A percentile compares a stretch with the other conserved stretches of the same genome.
phyloP scores from a whole-genome alignment of 1,140 invertebrate genomes.

The Drosophila pallidifrons region DNA sequence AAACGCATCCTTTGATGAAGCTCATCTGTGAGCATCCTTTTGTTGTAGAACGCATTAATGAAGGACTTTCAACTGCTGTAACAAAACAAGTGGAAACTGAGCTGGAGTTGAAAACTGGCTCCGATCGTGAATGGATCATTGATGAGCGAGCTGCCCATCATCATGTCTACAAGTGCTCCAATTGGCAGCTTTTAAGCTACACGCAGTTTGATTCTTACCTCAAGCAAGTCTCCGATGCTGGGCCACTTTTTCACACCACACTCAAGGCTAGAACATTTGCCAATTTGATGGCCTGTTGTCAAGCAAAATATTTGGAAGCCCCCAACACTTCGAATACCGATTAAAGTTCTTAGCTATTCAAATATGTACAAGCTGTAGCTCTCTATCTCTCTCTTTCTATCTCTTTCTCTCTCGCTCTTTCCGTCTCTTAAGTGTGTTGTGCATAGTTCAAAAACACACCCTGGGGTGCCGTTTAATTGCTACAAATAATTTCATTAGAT shows the following conservation, averaged over 20 bases:
- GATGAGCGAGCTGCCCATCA: constrained; percentile 66
- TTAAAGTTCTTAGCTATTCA: constrained; percentile 6
- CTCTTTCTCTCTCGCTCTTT: background rate
- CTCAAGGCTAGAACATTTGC: constrained; percentile 7
- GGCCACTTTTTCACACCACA: constrained; percentile 10
- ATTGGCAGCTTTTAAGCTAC: constrained; percentile 49
- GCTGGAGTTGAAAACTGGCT: background rate
- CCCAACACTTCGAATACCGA: background rate
- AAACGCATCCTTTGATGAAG: constrained; percentile 88
- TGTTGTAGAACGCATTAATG: constrained; percentile 87
- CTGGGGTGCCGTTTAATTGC: constrained; percentile 71
- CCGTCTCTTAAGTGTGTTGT: background rate
- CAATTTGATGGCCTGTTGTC: constrained; percentile 37
- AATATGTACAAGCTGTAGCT: background rate
- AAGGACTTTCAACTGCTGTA: constrained; percentile 88
- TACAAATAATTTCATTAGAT: constrained; percentile 77
- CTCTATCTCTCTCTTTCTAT: too few relatives aligned
- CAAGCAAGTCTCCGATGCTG: constrained; percentile 26
- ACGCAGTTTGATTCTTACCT: constrained; percentile 53
- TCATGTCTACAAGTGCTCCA: constrained; percentile 50
- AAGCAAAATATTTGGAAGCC: background rate
- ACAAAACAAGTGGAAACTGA: constrained; percentile 20
- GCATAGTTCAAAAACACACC: constrained; percentile 55
- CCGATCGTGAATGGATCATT: constrained; percentile 89
- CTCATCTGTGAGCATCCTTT: constrained; percentile 88